Percentiles rank a stretch among this genome's conserved stretches.
Conservation (phyloP, 2,113 vertebrate species). For the Oreochromis aureus region DNA sequence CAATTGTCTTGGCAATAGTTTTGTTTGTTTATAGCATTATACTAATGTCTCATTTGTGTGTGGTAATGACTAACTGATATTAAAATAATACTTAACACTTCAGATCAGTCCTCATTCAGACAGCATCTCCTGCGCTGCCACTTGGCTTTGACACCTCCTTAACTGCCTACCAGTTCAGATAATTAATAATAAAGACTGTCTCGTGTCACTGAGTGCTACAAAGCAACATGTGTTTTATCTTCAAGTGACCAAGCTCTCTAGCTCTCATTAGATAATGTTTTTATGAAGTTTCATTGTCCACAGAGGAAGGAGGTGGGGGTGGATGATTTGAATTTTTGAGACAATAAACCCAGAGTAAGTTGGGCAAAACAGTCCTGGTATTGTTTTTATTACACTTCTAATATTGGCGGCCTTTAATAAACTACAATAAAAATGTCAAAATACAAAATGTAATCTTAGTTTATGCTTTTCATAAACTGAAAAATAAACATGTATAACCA, state of each 20-base stretch:
- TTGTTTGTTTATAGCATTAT: slow-evolving; percentile 31
- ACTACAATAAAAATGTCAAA: neutral
- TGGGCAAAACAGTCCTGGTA: neutral
- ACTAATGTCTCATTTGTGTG: neutral
- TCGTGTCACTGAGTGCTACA: neutral
- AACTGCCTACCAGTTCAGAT: neutral
- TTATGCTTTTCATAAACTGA: neutral
- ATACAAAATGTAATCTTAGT: neutral
- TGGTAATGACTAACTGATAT: neutral
- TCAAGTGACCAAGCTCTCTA: neutral
- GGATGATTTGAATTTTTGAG: neutral
- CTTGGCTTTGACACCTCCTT: neutral
- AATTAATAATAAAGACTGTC: neutral
- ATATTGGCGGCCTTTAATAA: neutral
- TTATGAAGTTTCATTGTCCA: neutral
- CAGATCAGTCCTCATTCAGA: neutral
- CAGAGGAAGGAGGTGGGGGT: neutral
- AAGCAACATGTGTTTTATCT: neutral
- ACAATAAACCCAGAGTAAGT: neutral
- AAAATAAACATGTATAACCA: neutral
- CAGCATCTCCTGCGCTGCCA: neutral
- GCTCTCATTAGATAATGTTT: neutral
- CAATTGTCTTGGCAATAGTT: slow-evolving; percentile 21
- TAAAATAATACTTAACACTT: neutral
- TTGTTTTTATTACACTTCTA: neutral